A percentile compares a stretch with the other conserved stretches of the same genome.
These are phyloP conservation scores for Cerastis rubricosa DNA, from an alignment of 2,888 invertebrate species.

Conservation along the genomic window DNA sequence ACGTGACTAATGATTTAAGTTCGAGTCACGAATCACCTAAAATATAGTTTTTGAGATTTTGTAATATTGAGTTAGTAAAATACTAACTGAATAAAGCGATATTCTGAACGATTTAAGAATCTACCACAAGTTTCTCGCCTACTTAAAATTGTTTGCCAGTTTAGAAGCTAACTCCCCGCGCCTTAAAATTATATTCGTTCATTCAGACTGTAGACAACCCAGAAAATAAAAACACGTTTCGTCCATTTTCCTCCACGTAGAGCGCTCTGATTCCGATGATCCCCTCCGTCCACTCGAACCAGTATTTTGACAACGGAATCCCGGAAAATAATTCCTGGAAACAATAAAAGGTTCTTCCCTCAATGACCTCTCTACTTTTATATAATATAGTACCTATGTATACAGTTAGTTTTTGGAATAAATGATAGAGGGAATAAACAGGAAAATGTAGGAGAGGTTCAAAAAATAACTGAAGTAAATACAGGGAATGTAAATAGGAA, in stretches of 20 bases:
- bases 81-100: too few species aligned
- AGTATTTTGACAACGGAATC: slow-evolving; percentile 31
- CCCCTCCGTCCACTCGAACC: neutral
- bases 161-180: too few species aligned
- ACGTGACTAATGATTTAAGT: too few species aligned
- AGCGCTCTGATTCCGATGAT: neutral
- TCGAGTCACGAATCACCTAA: too few species aligned
- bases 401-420: neutral
- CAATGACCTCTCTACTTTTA: neutral
- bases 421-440: neutral
- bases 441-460: neutral
- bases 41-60: too few species aligned
- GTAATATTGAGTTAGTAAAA: too few species aligned
- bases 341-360: neutral
- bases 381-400: neutral
- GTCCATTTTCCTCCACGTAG: neutral
- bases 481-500: slow-evolving; percentile 20
- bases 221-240: neutral
- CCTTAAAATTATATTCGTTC: too few species aligned
- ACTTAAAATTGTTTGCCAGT: too few species aligned
- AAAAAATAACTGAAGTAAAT: slow-evolving; percentile 5
- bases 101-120: too few species aligned
- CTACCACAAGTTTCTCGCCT: too few species aligned
- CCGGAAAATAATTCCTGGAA: neutral
- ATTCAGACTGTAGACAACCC: too few species aligned